phyloP scores from a whole-genome alignment of 1,140 invertebrate genomes.

The Cardiocondyla obscurior region DNA sequence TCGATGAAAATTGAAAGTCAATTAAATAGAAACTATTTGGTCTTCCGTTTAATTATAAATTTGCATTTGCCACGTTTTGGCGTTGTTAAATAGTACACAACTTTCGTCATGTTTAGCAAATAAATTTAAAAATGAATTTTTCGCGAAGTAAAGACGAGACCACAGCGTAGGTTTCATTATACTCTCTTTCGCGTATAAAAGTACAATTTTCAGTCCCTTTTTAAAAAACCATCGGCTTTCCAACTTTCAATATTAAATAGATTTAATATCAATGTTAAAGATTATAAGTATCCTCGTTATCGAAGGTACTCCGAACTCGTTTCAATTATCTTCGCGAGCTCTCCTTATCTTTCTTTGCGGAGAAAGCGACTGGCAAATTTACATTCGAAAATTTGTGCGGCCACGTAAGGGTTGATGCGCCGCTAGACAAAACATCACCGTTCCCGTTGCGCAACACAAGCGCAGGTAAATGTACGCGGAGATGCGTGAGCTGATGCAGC shows the following conservation, averaged over 20 bases:
- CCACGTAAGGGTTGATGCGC: neutral
- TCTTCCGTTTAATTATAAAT: neutral
- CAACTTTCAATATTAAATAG: too few relatives aligned
- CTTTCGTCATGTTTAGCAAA: neutral
- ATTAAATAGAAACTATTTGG: neutral
- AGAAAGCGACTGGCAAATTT: neutral
- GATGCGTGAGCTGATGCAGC: slow-evolving; percentile 43
- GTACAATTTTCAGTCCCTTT: neutral
- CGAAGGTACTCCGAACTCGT: neutral
- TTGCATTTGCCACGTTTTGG: neutral
- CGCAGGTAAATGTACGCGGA: slow-evolving; percentile 14
- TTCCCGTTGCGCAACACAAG: neutral
- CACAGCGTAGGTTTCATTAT: neutral
- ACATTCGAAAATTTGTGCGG: neutral
- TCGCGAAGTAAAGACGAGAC: neutral
- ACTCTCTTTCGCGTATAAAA: neutral
- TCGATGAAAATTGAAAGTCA: neutral
- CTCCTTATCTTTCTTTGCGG: too few relatives aligned
- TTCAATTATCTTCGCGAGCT: neutral
- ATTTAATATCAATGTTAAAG: too few relatives aligned
- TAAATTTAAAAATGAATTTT: neutral
- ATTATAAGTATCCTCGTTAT: neutral
- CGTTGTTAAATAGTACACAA: neutral
- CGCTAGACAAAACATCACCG: slow-evolving; percentile 15
- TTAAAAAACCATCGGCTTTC: neutral